Base-by-base conservation (phyloP, 2,113 vertebrate species). In the Phocoena phocoena region DNA sequence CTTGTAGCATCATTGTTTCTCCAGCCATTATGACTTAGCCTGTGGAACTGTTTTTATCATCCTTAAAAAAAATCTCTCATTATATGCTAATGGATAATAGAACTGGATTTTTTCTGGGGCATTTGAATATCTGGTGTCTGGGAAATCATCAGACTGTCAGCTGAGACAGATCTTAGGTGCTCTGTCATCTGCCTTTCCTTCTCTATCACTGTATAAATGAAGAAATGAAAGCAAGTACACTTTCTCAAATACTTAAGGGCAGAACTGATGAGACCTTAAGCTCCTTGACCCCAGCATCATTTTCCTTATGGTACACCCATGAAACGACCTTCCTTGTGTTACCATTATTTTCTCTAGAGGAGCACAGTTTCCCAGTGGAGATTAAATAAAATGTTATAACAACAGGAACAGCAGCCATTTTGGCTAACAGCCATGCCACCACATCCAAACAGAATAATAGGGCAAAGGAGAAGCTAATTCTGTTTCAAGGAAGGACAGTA, bases 281-380 rank as follows among this genome's bases (percentile, higher is more conserved):
- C 31, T 28, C 31, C 55, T 38, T 50, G 89, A 92, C 74, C 84
- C 33, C 60, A 11, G 31, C 21, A 63, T 67, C 55, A 5, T 6
- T 15, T 53, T 95, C 50, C 90, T 71, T 44, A 17, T 4, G 41
- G 31, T 21, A 47, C 36, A 47, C 41, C 25, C 25, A 36, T 23
- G 83, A 63, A 67, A 6, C 1, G 28, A 28, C 33, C 26, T 96
- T 60, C 25, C 93, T 97, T 96, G 84, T 77, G 68, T 84, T 97
- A 96, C 96, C 96, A 85, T 97, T 97, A 73, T 97, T 97, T 98
- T 98, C 97, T 74, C 83, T 90, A 1, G 71, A 80, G 95, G 97
- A 97, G 92, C 85, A 53, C 89, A 89, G 93, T 97, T 98, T 84
- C 97, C 94, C 96, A 95, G 67, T 90, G 97, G 95, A 98, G 79